These are phyloP conservation scores for Trypoxylon attenuatum DNA, from an alignment of 2,888 invertebrate genomes.

Conservation along the genomic window DNA sequence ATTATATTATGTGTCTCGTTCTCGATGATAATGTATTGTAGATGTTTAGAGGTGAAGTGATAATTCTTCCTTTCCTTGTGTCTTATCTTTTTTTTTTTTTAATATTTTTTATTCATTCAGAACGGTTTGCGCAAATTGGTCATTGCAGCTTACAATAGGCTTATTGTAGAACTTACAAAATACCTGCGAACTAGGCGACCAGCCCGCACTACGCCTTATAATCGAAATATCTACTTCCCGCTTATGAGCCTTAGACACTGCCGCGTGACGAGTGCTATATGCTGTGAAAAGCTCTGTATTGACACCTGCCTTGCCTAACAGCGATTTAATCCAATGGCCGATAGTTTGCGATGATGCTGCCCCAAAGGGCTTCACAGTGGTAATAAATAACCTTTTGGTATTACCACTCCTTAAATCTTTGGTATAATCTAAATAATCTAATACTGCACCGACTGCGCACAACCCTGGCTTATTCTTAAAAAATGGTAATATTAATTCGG, in stretches of 20 bases:
- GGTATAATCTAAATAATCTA: slow-evolving; percentile 24
- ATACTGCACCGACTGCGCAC: slow-evolving; percentile 17
- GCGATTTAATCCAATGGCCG: slow-evolving; percentile 45
- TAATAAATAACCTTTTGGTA: slow-evolving; percentile 22
- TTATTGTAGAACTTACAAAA: neutral
- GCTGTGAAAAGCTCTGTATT: slow-evolving; percentile 35
- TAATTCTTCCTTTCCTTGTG: no score
- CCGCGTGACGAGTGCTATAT: neutral
- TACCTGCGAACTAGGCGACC: neutral
- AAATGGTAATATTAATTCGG: slow-evolving; percentile 14
- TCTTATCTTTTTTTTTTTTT: no score
- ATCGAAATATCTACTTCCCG: neutral
- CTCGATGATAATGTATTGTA: no score
- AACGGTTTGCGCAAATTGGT: neutral
- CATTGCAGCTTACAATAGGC: neutral
- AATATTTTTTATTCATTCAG: no score
- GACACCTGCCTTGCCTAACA: slow-evolving; percentile 33
- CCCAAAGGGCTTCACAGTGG: slow-evolving; percentile 20
- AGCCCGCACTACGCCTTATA: neutral
- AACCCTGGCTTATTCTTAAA: slow-evolving; percentile 11
- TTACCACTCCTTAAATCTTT: slow-evolving; percentile 11
- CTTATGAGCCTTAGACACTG: neutral
- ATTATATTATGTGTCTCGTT: no score
- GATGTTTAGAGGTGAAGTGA: no score
- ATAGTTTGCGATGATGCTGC: slow-evolving; percentile 38